Base-by-base conservation (phyloP, 1,140 invertebrate species). In the Saccostrea glomerata region DNA sequence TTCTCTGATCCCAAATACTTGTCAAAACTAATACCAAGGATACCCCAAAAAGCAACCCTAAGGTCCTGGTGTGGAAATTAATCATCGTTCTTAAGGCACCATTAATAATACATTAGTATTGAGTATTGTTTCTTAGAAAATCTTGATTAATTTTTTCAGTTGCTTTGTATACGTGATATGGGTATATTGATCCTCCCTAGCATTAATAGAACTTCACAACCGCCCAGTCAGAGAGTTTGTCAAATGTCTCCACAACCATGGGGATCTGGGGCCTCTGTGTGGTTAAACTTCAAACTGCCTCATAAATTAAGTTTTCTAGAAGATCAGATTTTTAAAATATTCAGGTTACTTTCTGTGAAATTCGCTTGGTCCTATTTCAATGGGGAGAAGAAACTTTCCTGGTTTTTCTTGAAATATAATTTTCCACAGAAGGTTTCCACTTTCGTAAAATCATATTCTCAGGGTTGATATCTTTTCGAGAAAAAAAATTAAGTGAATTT, bases 131-230 rank as follows among this genome's bases (percentile, higher is more conserved):
- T 77, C 70, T 77, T 13, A 30, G 25, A 12, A 36, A 77, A 77
- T 77, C 70, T 77, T 77, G 25, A 77, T 77, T 77, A 77, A 77
- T 77, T 77, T 77, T 77, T 36, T 77, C 70, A 77, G 23, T 77
- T 77, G 25, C 70, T 36, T 30, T 77, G 70, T 73, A 36, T 73
- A 73, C 23, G 9, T 23, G 7, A 36, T 30, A 30, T 9, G 70
- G 25, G 3, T 36, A 9, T 77, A 77, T 77, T 77, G 70, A 77
- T 77, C 25, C 15, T 25, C 15, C 23, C 58, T 13, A 30, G 25
- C 7, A 77, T 15, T 77, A 17, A 36, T 30, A 20, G 17, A 25
- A 36, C 23, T 13, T 17, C 70, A 12, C 70, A 5, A 12, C 70
- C 70, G 13, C 70, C 25, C 70, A 77, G 13, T 5, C 70, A 77